Evolutionary conservation across 2,113 vertebrate genomes (phyloP).

Genomic region (Polyodon spathula): DNA sequence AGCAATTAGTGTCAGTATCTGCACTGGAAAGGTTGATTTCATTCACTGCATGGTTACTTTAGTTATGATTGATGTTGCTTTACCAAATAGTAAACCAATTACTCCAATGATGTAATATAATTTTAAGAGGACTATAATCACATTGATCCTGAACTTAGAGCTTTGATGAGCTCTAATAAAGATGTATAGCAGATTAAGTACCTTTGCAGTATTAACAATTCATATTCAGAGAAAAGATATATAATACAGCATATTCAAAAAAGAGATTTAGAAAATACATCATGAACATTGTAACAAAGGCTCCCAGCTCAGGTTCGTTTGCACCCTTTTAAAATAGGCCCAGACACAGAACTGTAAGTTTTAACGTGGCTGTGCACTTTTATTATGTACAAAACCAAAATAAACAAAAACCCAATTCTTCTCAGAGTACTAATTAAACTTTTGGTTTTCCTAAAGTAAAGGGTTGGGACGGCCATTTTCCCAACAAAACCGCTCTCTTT

Average conservation of each 20-base stretch:
- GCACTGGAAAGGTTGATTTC: slow-evolving; percentile 80
- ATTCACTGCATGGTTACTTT: slow-evolving; percentile 86
- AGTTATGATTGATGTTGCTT: slow-evolving; percentile 95
- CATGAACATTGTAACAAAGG: no score
- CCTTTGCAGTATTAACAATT: slow-evolving; percentile 95
- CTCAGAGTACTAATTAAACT: no score
- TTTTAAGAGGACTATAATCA: slow-evolving; percentile 98
- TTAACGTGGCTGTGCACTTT: no score
- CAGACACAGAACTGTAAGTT: no score
- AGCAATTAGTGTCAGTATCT: slow-evolving; percentile 86
- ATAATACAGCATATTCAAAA: slow-evolving; percentile 61
- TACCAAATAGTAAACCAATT: slow-evolving; percentile 98
- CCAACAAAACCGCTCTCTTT: no score
- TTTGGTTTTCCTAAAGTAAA: no score
- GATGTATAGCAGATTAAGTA: slow-evolving; percentile 97
- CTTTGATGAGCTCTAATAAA: slow-evolving; percentile 94
- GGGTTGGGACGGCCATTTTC: no score
- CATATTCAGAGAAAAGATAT: slow-evolving; percentile 87
- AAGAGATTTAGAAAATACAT: slow-evolving; percentile 68
- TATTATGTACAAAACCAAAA: no score
- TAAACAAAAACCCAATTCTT: no score
- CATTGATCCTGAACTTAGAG: slow-evolving; percentile 90
- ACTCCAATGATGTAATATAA: slow-evolving; percentile 96
- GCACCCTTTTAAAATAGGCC: no score
- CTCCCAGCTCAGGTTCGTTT: no score